phyloP scores from a whole-genome alignment of 2,888 invertebrate genomes.

The Barypeithes pellucidus region DNA sequence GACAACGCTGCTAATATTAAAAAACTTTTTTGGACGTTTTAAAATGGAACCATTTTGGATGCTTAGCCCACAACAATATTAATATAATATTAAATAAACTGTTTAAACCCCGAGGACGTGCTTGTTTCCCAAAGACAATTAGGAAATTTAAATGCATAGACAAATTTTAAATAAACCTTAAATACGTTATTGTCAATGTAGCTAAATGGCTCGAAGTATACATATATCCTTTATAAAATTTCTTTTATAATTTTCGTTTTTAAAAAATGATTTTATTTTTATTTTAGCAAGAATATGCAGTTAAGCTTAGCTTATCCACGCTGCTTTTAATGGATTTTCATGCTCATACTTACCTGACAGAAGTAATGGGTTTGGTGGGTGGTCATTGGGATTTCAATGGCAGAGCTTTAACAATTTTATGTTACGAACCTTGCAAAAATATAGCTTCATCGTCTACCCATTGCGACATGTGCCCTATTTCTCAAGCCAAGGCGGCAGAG shows the following conservation, averaged over 20 bases:
- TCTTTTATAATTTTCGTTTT: conserved; percentile 2
- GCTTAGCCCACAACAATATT: too few relatives aligned
- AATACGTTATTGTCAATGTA: too few relatives aligned
- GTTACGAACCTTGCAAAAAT: conserved; percentile 79
- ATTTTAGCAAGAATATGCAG: conserved; percentile 76
- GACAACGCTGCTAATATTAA: too few relatives aligned
- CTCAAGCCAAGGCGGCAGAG: conserved; percentile 78
- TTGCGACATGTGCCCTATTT: conserved; percentile 86
- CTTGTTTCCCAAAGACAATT: too few relatives aligned
- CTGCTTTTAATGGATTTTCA: conserved; percentile 81
- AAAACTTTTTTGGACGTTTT: too few relatives aligned
- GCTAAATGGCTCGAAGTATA: too few relatives aligned
- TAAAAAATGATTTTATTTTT: conserved; percentile 21
- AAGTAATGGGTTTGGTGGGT: conserved; percentile 84
- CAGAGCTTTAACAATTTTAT: conserved; percentile 70
- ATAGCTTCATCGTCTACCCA: conserved; percentile 78
- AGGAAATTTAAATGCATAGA: too few relatives aligned
- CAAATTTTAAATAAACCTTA: too few relatives aligned
- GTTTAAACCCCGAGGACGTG: too few relatives aligned
- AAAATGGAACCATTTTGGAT: too few relatives aligned
- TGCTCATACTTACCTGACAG: conserved; percentile 79
- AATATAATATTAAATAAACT: too few relatives aligned
- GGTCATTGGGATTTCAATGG: conserved; percentile 71
- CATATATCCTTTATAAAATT: conserved; percentile 22
- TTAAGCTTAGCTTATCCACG: conserved; percentile 75